Conservation (phyloP, 2,888 invertebrate species). For the Incurvaria masculella region DNA sequence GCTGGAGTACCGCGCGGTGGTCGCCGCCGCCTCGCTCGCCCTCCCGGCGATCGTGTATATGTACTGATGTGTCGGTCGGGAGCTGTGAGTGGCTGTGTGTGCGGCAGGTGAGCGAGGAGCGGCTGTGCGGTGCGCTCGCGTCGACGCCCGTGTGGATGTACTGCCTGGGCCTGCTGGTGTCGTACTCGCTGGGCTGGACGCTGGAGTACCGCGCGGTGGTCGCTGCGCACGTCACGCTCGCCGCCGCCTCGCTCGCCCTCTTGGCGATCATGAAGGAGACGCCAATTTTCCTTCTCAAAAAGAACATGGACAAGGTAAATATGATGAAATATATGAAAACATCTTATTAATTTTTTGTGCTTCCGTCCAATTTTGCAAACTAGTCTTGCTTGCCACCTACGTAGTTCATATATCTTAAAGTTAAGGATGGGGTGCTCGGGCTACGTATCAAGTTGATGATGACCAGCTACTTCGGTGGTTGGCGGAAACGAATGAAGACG, state of each 20-base stretch:
- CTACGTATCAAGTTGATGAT: too few relatives aligned
- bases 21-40: constrained; percentile 15
- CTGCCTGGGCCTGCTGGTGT: constrained; percentile 20
- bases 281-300: constrained; percentile 21
- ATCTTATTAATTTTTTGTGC: too few relatives aligned
- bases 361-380: too few relatives aligned
- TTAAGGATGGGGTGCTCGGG: too few relatives aligned
- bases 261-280: constrained; percentile 20
- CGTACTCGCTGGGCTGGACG: constrained; percentile 24
- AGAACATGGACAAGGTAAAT: constrained; percentile 21
- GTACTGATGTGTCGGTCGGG: too few relatives aligned
- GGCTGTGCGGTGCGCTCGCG: constrained; percentile 19
- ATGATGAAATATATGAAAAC: too few relatives aligned
- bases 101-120: constrained; percentile 16
- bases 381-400: too few relatives aligned
- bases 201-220: constrained; percentile 6
- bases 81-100: too few relatives aligned
- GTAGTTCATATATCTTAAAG: too few relatives aligned
- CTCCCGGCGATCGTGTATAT: too few relatives aligned
- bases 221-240: constrained; percentile 14
- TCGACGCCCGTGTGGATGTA: constrained; percentile 15
- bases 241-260: constrained; percentile 22
- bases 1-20: constrained; percentile 7
- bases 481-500: too few relatives aligned
- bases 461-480: too few relatives aligned